Percentiles rank a stretch among this genome's conserved stretches.
These are phyloP conservation scores for Drosophila punjabiensis DNA, from an alignment of 1,140 invertebrate species.

Conservation along the genomic window DNA sequence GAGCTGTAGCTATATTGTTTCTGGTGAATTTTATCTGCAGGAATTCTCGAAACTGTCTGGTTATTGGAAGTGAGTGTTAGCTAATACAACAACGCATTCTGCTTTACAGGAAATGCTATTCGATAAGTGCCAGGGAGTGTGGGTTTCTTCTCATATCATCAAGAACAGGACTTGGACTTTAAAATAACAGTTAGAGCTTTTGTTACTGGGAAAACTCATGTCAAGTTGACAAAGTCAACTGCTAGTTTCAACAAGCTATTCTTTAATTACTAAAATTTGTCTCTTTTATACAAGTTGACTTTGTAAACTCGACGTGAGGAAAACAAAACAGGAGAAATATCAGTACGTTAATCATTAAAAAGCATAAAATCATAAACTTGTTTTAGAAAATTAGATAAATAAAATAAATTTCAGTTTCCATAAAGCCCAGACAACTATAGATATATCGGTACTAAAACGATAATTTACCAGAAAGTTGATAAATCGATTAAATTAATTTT, in stretches of 20 bases:
- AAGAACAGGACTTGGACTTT: background rate
- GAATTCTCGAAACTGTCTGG: background rate
- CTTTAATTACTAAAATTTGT: background rate
- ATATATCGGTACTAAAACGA: background rate
- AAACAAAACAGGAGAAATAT: background rate
- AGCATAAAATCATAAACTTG: background rate
- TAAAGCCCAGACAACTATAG: background rate
- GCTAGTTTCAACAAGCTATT: background rate
- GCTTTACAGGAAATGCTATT: background rate
- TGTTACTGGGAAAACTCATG: background rate
- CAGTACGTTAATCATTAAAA: background rate
- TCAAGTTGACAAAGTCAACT: background rate
- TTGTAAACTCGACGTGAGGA: background rate
- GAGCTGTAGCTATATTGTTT: background rate
- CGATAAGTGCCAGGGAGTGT: background rate
- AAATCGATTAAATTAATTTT: too few species aligned
- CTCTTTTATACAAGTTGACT: background rate
- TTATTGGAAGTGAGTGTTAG: background rate
- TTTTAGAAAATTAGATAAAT: background rate
- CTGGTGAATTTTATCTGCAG: background rate
- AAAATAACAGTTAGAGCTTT: background rate
- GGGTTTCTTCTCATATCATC: background rate
- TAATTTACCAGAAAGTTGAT: background rate
- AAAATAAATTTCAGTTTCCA: background rate
- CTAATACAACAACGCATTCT: background rate